Evolutionary conservation across 2,113 vertebrate species (phyloP).

Genomic region (Ophthalmolycus amberensis): DNA sequence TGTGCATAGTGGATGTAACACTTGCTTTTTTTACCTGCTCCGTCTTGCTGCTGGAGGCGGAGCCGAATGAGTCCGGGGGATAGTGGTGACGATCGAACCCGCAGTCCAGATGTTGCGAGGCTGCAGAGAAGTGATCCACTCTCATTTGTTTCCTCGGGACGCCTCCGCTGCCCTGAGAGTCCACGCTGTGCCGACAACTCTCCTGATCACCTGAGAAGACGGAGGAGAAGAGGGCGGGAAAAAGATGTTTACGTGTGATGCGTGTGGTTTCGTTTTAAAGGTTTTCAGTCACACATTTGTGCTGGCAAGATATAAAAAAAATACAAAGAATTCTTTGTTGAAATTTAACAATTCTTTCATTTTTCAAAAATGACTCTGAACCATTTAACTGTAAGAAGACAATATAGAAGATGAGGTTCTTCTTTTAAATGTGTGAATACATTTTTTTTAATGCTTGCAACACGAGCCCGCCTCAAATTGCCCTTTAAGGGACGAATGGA

Average conservation of each 20-base stretch:
- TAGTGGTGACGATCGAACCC: slow-evolving; percentile 90
- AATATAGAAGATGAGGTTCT: not conserved
- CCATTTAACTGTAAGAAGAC: not conserved
- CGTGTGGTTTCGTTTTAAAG: not conserved
- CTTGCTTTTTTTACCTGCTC: slow-evolving; percentile 84
- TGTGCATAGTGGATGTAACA: not conserved
- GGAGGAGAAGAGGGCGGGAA: not conserved
- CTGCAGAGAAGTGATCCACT: slow-evolving; percentile 84
- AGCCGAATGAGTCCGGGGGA: slow-evolving; percentile 84
- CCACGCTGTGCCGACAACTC: slow-evolving; percentile 90
- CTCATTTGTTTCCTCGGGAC: slow-evolving; percentile 88
- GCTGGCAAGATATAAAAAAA: too few species aligned
- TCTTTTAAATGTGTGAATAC: not conserved
- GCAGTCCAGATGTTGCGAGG: slow-evolving; percentile 87
- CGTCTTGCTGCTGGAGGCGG: slow-evolving; percentile 85
- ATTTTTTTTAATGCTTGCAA: not conserved
- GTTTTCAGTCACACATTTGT: not conserved
- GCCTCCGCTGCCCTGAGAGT: slow-evolving; percentile 87
- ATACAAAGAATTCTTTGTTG: not conserved
- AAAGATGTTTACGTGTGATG: not conserved
- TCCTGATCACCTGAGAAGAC: slow-evolving; percentile 88
- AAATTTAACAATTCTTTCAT: not conserved
- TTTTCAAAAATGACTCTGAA: not conserved
- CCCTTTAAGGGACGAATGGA: not conserved
- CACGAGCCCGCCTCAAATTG: not conserved